Percentiles rank a stretch among this genome's conserved stretches.
phyloP scores from a whole-genome alignment of 2,888 invertebrate species.

The Heliconius ismenius region DNA sequence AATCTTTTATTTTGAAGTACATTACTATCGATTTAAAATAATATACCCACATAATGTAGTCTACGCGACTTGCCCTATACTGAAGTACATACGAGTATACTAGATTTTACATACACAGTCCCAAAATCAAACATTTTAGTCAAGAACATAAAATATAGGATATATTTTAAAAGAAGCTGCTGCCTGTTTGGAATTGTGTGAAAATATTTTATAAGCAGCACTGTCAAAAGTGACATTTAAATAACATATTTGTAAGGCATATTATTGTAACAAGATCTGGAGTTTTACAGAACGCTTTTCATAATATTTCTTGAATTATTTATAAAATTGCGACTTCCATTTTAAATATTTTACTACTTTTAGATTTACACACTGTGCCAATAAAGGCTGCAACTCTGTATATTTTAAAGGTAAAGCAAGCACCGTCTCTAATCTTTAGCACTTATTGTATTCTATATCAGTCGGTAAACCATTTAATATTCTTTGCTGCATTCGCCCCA shows the following conservation, averaged over 20 bases:
- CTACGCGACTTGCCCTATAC: no score
- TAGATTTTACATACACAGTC: background rate
- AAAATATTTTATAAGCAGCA: background rate
- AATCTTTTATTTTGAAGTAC: background rate
- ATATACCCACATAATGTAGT: no score
- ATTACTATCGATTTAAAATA: background rate
- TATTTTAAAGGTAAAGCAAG: slow-evolving; percentile 51
- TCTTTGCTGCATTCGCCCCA: slow-evolving; percentile 61
- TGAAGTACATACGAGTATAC: no score
- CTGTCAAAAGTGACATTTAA: slow-evolving; percentile 5
- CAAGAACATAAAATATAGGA: background rate
- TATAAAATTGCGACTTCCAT: background rate
- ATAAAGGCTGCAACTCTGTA: slow-evolving; percentile 28
- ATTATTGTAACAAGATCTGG: background rate
- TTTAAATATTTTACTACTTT: background rate
- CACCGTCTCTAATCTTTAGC: slow-evolving; percentile 58
- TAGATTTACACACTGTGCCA: background rate
- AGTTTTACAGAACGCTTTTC: background rate
- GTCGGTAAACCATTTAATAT: slow-evolving; percentile 61
- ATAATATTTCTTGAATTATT: background rate
- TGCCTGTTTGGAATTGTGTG: no score
- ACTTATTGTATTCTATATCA: slow-evolving; percentile 55
- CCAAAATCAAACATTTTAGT: background rate
- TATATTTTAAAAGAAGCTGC: background rate
- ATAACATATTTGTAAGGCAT: background rate